Percentiles rank a stretch among this genome's conserved stretches.
Evolutionary conservation across 2,797 vertebrate genomes (phyloP).

Genomic region (Lindbergichthys nudifrons): DNA sequence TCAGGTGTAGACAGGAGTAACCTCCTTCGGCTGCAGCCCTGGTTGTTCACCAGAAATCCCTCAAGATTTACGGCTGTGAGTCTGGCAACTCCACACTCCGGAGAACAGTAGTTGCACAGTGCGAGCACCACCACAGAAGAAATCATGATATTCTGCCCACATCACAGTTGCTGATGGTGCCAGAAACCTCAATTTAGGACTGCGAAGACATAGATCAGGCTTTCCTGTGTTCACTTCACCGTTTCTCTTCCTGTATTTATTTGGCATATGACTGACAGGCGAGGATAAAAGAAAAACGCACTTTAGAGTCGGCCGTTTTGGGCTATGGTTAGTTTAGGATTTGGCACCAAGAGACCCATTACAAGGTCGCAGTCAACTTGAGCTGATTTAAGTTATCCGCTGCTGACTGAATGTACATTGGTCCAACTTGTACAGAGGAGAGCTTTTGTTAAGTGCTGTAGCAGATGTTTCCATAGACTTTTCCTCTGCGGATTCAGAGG

Average conservation of each 20-base stretch:
- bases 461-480: constrained; percentile 79
- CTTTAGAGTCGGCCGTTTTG: constrained; percentile 53
- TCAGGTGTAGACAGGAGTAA: constrained; percentile 63
- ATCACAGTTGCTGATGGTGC: constrained; percentile 51
- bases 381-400: constrained; percentile 73
- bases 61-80: constrained; percentile 63
- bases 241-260: constrained; percentile 75
- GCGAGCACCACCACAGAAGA: constrained; percentile 50
- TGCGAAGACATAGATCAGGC: constrained; percentile 58
- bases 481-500: constrained; percentile 49
- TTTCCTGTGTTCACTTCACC: constrained; percentile 53
- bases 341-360: constrained; percentile 68
- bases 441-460: constrained; percentile 65
- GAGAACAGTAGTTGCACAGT: constrained; percentile 74
- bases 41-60: constrained; percentile 60
- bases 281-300: constrained; percentile 29
- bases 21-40: constrained; percentile 30
- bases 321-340: constrained; percentile 71
- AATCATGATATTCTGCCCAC: constrained; percentile 67
- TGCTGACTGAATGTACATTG: constrained; percentile 66
- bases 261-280: constrained; percentile 71
- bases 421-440: constrained; percentile 46
- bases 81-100: constrained; percentile 28
- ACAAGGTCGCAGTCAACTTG: constrained; percentile 65
- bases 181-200: constrained; percentile 66